These are phyloP conservation scores for Agriopis marginaria DNA, from an alignment of 2,888 invertebrate genomes.

Conservation along the genomic window DNA sequence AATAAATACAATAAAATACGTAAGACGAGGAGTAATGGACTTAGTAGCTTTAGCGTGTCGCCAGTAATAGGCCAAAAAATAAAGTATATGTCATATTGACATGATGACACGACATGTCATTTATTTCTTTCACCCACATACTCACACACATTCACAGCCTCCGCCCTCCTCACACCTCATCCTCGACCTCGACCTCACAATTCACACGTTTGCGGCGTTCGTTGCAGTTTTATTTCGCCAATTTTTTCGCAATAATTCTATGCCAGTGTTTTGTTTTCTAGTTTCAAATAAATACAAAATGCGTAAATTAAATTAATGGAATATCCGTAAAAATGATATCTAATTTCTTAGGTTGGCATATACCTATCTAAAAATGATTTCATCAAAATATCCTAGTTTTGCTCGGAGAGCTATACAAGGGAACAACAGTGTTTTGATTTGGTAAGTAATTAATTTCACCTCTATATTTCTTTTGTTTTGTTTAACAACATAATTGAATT, in stretches of 20 bases:
- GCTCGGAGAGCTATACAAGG: slow-evolving; percentile 51
- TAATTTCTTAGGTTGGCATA: slow-evolving; percentile 5
- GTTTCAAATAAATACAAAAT: too few species aligned
- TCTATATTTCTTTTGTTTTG: neutral
- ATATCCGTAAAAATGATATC: slow-evolving; percentile 36
- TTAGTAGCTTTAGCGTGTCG: too few species aligned
- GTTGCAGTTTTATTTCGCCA: neutral
- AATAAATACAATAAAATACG: too few species aligned
- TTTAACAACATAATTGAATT: neutral
- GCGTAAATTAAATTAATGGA: slow-evolving; percentile 18
- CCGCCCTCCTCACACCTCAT: too few species aligned
- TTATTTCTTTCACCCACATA: too few species aligned
- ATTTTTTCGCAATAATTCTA: slow-evolving; percentile 1
- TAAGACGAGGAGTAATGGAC: too few species aligned
- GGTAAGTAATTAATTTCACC: slow-evolving; percentile 50
- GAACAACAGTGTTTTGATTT: slow-evolving; percentile 53
- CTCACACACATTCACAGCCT: too few species aligned
- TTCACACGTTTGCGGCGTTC: too few species aligned
- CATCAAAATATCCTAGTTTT: slow-evolving; percentile 52
- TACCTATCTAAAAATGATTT: slow-evolving; percentile 56
- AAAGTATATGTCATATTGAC: too few species aligned
- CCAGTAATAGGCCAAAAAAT: too few species aligned
- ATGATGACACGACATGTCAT: too few species aligned
- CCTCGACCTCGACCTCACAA: too few species aligned
- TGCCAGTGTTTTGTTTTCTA: neutral